A percentile compares a stretch with the other conserved stretches of the same genome.
Conservation (phyloP, 2,797 vertebrate species). For the Chelonia mydas region DNA sequence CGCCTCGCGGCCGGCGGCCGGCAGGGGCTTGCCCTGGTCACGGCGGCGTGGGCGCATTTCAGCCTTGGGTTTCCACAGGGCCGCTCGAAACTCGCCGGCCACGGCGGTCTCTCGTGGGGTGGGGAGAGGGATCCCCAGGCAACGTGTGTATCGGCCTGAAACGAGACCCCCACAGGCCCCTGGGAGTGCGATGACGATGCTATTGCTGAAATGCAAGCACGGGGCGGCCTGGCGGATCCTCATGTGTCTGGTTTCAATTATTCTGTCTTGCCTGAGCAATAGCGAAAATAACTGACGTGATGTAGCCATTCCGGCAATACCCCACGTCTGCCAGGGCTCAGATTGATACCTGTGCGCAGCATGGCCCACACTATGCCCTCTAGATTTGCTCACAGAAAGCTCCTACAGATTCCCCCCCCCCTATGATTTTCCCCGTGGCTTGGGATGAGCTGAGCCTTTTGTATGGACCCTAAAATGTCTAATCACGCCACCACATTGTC, state of each 20-base stretch:
- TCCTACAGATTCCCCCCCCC: no score
- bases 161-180: conserved; percentile 16
- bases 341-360: background rate
- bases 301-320: conserved; percentile 32
- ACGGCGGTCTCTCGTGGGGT: no score
- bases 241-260: conserved; percentile 55
- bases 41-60: no score
- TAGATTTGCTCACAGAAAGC: background rate
- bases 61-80: no score
- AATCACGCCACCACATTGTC: background rate
- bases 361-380: background rate
- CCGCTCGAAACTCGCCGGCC: no score
- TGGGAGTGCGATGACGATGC: background rate
- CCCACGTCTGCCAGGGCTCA: background rate
- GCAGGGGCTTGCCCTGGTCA: no score
- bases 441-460: background rate
- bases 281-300: conserved; percentile 58
- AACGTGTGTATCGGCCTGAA: background rate
- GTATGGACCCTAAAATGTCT: no score
- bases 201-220: background rate
- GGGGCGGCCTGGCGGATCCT: background rate
- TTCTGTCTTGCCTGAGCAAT: conserved; percentile 64
- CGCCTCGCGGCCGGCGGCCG: no score
- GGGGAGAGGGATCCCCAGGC: background rate
- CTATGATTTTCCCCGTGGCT: no score